Percentiles rank a stretch among this genome's conserved stretches.
Conservation (phyloP, 1,140 invertebrate genomes). For the Drosophila elegans region DNA sequence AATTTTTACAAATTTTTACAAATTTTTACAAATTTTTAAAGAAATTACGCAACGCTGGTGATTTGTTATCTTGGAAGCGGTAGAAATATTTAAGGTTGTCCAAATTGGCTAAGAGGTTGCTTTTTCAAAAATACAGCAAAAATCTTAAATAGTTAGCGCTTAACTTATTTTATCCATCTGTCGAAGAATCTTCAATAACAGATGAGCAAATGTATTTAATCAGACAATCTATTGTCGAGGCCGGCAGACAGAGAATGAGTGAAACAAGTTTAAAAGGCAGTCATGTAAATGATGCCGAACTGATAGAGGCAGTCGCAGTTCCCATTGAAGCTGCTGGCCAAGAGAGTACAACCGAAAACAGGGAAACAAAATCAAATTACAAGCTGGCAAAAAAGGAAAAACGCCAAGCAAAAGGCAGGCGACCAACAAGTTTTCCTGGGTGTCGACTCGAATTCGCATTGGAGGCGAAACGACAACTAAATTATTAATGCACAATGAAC, state of each 20-base stretch:
- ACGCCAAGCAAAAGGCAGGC: conserved; percentile 4
- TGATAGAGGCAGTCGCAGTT: conserved; percentile 35
- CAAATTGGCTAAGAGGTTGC: too few relatives aligned
- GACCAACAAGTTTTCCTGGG: conserved; percentile 50
- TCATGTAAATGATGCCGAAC: conserved; percentile 45
- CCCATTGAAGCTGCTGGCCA: conserved; percentile 48
- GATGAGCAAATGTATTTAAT: conserved; percentile 17
- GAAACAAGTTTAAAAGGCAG: conserved; percentile 37
- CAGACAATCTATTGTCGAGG: conserved; percentile 7
- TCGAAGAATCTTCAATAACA: background rate
- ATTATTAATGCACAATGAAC: conserved; percentile 81
- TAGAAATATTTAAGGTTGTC: too few relatives aligned
- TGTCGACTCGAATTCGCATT: conserved; percentile 49
- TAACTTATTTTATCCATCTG: too few relatives aligned
- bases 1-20: too few relatives aligned
- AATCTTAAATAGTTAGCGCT: too few relatives aligned
- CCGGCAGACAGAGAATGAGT: conserved; percentile 4
- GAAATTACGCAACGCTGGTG: too few relatives aligned
- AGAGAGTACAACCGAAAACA: conserved; percentile 29
- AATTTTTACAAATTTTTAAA: too few relatives aligned
- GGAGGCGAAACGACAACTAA: conserved; percentile 67
- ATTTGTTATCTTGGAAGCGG: too few relatives aligned
- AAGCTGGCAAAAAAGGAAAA: conserved; percentile 22
- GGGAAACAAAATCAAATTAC: conserved; percentile 68
- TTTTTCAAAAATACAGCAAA: too few relatives aligned